Evolutionary conservation across 2,113 vertebrate species (phyloP).

Genomic region (Epinephelus lanceolatus): DNA sequence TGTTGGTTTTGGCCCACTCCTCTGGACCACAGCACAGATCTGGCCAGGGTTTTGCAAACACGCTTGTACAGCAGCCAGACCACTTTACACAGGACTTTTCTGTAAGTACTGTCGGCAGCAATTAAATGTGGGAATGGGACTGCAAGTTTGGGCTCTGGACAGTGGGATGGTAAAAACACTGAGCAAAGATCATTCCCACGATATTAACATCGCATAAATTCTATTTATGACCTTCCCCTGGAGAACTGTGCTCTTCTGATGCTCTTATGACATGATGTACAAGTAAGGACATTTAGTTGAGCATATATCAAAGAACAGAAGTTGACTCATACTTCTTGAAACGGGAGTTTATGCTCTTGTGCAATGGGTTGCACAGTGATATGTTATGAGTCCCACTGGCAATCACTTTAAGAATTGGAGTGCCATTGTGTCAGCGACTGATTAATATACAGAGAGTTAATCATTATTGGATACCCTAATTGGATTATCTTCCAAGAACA

Average conservation of each 20-base stretch:
- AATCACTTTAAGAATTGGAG: constrained; percentile 53
- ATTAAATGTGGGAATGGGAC: constrained; percentile 73
- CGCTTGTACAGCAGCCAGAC: constrained; percentile 76
- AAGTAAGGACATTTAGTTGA: constrained; percentile 50
- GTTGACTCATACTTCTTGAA: constrained; percentile 3
- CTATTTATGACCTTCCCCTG: constrained; percentile 48
- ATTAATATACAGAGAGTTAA: constrained; percentile 74
- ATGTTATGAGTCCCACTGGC: constrained; percentile 48
- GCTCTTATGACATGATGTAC: constrained; percentile 27
- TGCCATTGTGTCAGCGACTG: constrained; percentile 56
- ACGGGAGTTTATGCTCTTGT: background rate
- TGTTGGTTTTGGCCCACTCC: constrained; percentile 82
- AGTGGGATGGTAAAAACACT: constrained; percentile 41
- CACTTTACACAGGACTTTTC: constrained; percentile 80
- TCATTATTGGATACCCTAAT: constrained; percentile 76
- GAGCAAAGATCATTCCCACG: constrained; percentile 68
- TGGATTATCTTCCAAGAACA: constrained; percentile 77
- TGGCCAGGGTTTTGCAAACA: constrained; percentile 74
- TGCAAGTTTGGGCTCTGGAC: constrained; percentile 45
- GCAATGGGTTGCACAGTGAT: constrained; percentile 14
- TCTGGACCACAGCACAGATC: constrained; percentile 73
- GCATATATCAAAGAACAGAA: background rate
- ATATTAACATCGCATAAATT: constrained; percentile 33
- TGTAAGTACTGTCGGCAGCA: constrained; percentile 71
- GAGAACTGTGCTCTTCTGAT: constrained; percentile 11